Percentiles rank a stretch among this genome's conserved stretches.
These are phyloP conservation scores for Gallinago undulata DNA, from an alignment of 2,113 vertebrate species.

Conservation along the genomic window DNA sequence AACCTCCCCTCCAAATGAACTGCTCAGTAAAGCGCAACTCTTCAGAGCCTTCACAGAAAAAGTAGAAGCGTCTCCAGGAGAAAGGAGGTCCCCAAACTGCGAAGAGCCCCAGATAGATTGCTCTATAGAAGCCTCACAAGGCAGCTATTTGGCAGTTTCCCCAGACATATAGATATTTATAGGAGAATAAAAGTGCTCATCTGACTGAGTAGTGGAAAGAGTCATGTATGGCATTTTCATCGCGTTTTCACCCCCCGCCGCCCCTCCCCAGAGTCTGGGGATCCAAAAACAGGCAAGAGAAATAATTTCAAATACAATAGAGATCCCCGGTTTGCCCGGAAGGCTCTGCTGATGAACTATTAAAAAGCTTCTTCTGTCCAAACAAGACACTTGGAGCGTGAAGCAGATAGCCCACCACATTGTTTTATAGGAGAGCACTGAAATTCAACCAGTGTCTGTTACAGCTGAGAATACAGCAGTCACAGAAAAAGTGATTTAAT, in stretches of 20 bases:
- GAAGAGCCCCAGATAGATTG: background rate
- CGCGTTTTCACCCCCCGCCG: background rate
- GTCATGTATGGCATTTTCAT: constrained; percentile 54
- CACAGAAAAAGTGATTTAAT: constrained; percentile 42
- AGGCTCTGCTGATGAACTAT: constrained; percentile 48
- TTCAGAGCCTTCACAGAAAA: background rate
- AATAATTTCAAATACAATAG: constrained; percentile 53
- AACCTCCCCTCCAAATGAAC: background rate
- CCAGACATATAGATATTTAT: constrained; percentile 55
- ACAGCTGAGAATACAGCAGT: constrained; percentile 39
- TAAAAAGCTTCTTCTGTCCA: constrained; percentile 25
- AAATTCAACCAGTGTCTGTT: constrained; percentile 19
- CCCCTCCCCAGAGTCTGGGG: background rate
- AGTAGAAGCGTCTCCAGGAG: background rate
- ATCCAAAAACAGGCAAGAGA: constrained; percentile 42
- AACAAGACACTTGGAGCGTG: background rate
- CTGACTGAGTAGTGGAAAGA: constrained; percentile 49
- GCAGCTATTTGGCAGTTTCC: constrained; percentile 54
- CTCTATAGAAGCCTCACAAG: constrained; percentile 17
- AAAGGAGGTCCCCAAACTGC: background rate
- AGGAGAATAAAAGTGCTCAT: constrained; percentile 58
- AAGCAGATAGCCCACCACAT: constrained; percentile 7
- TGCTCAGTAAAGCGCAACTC: background rate
- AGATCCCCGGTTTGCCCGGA: background rate
- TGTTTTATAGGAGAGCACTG: constrained; percentile 14